Base-by-base conservation (phyloP, 2,888 invertebrate genomes). In the Drosophila koepferae region DNA sequence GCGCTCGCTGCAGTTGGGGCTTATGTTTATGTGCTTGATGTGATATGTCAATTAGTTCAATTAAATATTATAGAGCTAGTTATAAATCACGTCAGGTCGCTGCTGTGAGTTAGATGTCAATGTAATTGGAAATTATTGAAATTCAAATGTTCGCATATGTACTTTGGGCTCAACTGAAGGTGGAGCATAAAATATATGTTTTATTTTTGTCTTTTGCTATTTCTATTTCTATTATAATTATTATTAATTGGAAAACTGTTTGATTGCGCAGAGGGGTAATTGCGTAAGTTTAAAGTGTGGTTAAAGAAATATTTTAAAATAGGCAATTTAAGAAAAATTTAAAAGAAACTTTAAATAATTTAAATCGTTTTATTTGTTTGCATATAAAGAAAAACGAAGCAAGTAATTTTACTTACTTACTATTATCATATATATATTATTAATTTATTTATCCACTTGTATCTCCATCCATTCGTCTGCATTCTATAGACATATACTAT, bases 1-100 rank as follows among this genome's bases (percentile, higher is more conserved):
- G 62, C 65, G 51, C 38, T 34, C 10, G 65, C 41, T 49, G 51
- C 54, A 58, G 64, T 62, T 40, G 46, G 68, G 43, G 68, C 72
- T 40, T 28, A 77, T 76, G 76, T 83, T 82, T 83, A 72, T 82
- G 77, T 56, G 61, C 54, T 64, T 72, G 64, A 77, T 72, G 63
- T 63, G 71, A 66, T 64, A 66, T 81, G 84, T 83, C 84, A 84
- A 84, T 84, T 84, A 84, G 78, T 78, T 71, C 53, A 70, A 68
- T 80, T 75, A 80, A 78, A 77, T 76, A 68, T 67, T 54, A 60
- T 58, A 34, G 44, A 58, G 38, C 53, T 10, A 16, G 12, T 40
- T 41, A 73, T 73, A 69, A 76, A 73, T 76, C 76, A 64, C 36
- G 16, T 18, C n/a, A 49, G 54, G n/a, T 60, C 34, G 9, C 8